Percentiles rank a stretch among this genome's conserved stretches.
Evolutionary conservation across 1,140 invertebrate genomes (phyloP).

Genomic region (Dinothrombium tinctorium): DNA sequence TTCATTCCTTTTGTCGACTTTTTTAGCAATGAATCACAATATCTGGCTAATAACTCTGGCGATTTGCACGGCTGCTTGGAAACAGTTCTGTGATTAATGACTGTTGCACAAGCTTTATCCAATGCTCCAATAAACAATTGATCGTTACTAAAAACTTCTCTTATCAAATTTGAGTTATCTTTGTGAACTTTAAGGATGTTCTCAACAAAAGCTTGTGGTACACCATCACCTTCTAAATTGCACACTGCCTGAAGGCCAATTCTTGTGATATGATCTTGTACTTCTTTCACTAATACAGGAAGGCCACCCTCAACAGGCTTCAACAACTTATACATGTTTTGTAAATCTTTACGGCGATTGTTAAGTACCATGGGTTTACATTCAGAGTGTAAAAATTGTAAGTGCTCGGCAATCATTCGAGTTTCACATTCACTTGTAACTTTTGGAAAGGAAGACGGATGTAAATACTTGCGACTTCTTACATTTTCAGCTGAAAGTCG

Average conservation of each 20-base stretch:
- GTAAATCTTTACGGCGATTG: slow-evolving; percentile 54
- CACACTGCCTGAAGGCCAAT: slow-evolving; percentile 39
- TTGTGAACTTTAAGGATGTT: slow-evolving; percentile 67
- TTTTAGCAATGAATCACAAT: slow-evolving; percentile 86
- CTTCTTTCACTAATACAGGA: slow-evolving; percentile 47
- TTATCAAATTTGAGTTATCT: slow-evolving; percentile 56
- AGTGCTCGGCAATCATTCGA: slow-evolving; percentile 64
- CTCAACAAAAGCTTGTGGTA: slow-evolving; percentile 50
- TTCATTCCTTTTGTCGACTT: slow-evolving; percentile 38
- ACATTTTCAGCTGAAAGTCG: slow-evolving; percentile 58
- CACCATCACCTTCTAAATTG: slow-evolving; percentile 38
- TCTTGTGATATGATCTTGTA: slow-evolving; percentile 63
- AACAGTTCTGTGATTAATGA: slow-evolving; percentile 53
- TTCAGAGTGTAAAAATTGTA: slow-evolving; percentile 61
- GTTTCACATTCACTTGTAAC: slow-evolving; percentile 49
- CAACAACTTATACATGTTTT: slow-evolving; percentile 69
- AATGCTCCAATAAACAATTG: slow-evolving; percentile 78
- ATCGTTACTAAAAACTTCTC: slow-evolving; percentile 62
- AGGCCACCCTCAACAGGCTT: slow-evolving; percentile 55
- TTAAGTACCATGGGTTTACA: slow-evolving; percentile 54
- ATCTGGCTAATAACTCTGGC: slow-evolving; percentile 67
- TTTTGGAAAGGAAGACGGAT: slow-evolving; percentile 39
- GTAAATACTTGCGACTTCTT: slow-evolving; percentile 55
- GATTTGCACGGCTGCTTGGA: slow-evolving; percentile 45
- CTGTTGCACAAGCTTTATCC: slow-evolving; percentile 40